A percentile compares a stretch with the other conserved stretches of the same genome.
phyloP scores from a whole-genome alignment of 2,113 vertebrate genomes.

The Myrmophylax atrothorax region DNA sequence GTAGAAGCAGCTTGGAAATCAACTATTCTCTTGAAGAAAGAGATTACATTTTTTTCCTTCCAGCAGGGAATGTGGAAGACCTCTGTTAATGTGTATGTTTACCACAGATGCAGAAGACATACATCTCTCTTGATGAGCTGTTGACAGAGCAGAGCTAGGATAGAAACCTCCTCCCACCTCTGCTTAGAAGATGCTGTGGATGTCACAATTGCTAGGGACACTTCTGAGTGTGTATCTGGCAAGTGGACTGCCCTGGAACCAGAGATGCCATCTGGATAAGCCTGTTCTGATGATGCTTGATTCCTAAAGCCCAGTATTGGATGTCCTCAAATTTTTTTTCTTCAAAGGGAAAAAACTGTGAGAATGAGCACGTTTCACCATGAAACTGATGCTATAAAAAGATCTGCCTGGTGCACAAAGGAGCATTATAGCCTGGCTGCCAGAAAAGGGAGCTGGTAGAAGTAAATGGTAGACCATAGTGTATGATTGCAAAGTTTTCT shows the following conservation, averaged over 20 bases:
- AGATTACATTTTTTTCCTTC: background rate
- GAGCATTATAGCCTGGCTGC: background rate
- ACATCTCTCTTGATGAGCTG: background rate
- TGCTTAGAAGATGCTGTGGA: background rate
- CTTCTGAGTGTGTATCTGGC: background rate
- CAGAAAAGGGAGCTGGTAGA: background rate
- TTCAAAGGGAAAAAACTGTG: background rate
- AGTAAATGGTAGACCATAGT: background rate
- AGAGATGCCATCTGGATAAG: background rate
- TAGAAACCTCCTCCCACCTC: background rate
- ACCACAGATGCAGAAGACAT: background rate
- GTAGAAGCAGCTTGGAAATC: background rate
- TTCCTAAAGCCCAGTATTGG: background rate
- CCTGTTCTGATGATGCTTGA: background rate
- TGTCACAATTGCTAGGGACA: background rate
- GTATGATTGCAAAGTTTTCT: background rate
- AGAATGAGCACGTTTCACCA: background rate
- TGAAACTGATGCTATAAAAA: background rate
- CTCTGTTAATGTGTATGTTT: background rate
- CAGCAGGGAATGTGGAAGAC: background rate
- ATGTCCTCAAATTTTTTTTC: background rate
- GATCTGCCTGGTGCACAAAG: background rate
- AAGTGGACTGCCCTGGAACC: background rate
- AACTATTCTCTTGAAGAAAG: slow-evolving; percentile 3
- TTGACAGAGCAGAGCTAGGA: background rate